These are phyloP conservation scores for Pseudopleuronectes americanus DNA, from an alignment of 2,797 vertebrate species.

Conservation along the genomic window DNA sequence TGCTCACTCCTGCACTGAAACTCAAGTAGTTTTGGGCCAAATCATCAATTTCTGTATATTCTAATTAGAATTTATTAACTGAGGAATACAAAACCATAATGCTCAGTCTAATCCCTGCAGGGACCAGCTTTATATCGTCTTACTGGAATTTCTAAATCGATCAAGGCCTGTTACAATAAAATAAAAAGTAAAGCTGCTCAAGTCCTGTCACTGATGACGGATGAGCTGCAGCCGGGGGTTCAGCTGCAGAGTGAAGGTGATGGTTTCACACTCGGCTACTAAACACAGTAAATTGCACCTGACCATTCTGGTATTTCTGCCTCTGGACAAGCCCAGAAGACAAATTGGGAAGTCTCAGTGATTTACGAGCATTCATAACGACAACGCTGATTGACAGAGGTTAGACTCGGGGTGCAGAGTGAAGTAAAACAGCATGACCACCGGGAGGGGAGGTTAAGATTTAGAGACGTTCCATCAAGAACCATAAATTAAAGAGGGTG, in stretches of 20 bases:
- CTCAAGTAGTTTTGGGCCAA: no score
- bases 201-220: slow-evolving; percentile 5
- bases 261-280: slow-evolving; percentile 29
- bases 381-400: slow-evolving; percentile 29
- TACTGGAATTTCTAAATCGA: neutral
- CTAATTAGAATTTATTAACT: no score
- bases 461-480: no score
- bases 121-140: no score
- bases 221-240: slow-evolving; percentile 20
- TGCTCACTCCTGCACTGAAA: no score
- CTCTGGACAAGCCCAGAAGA: slow-evolving; percentile 47
- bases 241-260: slow-evolving; percentile 11
- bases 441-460: neutral
- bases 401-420: no score
- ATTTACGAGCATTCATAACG: slow-evolving; percentile 41
- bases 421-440: neutral
- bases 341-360: slow-evolving; percentile 49
- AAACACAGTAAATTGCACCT: slow-evolving; percentile 56
- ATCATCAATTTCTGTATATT: no score
- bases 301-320: slow-evolving; percentile 56
- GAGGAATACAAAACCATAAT: no score
- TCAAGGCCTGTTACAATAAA: neutral
- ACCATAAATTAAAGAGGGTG: no score
- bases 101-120: no score
- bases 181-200: neutral